Conservation (phyloP, 2,888 invertebrate genomes). For the Buathra laborator region DNA sequence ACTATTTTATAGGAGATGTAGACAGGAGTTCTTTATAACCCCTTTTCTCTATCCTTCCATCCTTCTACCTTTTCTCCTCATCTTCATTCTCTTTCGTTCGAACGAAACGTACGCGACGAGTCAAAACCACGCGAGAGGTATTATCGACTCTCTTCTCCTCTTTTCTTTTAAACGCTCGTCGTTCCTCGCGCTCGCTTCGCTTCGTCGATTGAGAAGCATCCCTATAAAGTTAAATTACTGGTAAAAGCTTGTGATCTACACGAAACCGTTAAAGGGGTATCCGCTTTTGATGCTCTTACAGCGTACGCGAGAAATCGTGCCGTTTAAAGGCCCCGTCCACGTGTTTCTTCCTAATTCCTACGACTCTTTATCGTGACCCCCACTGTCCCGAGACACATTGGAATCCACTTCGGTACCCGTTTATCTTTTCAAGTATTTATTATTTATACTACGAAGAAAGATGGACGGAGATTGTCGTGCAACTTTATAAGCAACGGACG, state of each 20-base stretch:
- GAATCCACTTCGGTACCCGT: constrained; percentile 20
- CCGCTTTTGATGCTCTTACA: constrained; percentile 1
- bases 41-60: constrained; percentile 39
- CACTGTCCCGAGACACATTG: not conserved
- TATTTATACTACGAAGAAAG: constrained; percentile 31
- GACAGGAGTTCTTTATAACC: constrained; percentile 78
- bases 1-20: constrained; percentile 84
- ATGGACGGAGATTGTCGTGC: constrained; percentile 4
- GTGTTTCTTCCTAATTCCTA: not conserved
- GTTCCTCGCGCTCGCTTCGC: not conserved
- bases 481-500: constrained; percentile 54
- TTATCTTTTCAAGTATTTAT: constrained; percentile 29
- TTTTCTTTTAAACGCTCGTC: not conserved
- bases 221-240: constrained; percentile 80
- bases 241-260: constrained; percentile 82
- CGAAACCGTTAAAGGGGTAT: constrained; percentile 72
- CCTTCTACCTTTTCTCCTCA: constrained; percentile 1
- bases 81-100: constrained; percentile 36
- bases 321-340: not conserved
- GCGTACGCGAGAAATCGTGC: not conserved
- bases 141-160: constrained; percentile 29
- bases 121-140: constrained; percentile 38
- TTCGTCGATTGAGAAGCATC: constrained; percentile 52
- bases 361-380: constrained; percentile 47
- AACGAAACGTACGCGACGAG: constrained; percentile 37